Conservation (phyloP, 2,113 vertebrate species). For the Colaptes auratus region DNA sequence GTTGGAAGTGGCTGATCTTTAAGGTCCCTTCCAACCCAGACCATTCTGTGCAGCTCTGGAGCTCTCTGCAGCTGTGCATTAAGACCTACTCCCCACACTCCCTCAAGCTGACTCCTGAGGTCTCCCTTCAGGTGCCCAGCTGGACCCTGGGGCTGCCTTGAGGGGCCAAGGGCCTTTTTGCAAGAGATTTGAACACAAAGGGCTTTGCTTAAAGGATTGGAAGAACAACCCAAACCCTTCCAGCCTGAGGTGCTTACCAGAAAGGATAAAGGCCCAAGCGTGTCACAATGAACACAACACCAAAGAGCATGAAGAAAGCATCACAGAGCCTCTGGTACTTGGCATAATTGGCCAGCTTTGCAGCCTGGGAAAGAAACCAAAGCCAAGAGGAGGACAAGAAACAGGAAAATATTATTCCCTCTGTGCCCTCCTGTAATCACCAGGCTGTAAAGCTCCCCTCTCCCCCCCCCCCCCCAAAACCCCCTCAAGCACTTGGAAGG, state of each 20-base stretch:
- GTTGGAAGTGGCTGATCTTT: no score
- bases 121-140: background rate
- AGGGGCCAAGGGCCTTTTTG: background rate
- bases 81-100: background rate
- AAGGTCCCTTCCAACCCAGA: no score
- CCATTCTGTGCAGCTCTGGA: background rate
- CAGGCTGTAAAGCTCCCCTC: background rate
- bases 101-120: background rate
- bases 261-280: constrained; percentile 90
- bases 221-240: background rate
- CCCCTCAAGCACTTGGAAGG: background rate
- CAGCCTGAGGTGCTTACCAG: constrained; percentile 83
- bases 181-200: background rate
- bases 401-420: background rate
- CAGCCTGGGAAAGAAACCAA: constrained; percentile 84
- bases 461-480: background rate
- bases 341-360: constrained; percentile 96
- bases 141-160: no score
- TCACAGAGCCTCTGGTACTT: constrained; percentile 94
- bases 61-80: background rate
- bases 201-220: background rate
- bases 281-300: constrained; percentile 87
- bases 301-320: constrained; percentile 89
- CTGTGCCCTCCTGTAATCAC: background rate
- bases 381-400: no score